These are phyloP conservation scores for Proterorhinus semilunaris DNA, from an alignment of 2,113 vertebrate genomes.

Conservation along the genomic window DNA sequence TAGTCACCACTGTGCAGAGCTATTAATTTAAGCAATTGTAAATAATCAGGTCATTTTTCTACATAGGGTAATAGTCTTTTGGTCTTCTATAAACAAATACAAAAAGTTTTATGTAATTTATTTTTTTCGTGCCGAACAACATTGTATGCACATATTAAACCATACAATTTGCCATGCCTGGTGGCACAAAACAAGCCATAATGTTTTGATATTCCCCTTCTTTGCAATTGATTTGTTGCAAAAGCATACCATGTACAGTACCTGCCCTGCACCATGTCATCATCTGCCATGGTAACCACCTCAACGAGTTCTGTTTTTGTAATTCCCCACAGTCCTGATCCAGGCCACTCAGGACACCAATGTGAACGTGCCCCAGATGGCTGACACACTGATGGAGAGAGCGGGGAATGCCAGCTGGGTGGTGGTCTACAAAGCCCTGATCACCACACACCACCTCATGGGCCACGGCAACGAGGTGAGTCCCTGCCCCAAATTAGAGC, in stretches of 20 bases:
- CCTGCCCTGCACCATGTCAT: slow-evolving; percentile 4
- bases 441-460: slow-evolving; percentile 98
- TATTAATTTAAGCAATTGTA: no score
- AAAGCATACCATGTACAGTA: background rate
- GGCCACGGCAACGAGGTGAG: slow-evolving; percentile 97
- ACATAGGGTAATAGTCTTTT: no score
- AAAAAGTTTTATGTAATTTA: no score
- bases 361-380: slow-evolving; percentile 96
- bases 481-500: background rate
- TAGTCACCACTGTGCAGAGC: background rate
- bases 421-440: slow-evolving; percentile 98
- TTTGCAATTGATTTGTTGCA: background rate
- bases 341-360: slow-evolving; percentile 97
- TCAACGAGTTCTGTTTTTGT: slow-evolving; percentile 15
- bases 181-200: background rate
- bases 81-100: no score
- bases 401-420: slow-evolving; percentile 98
- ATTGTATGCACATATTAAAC: no score
- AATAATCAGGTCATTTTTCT: no score
- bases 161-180: no score
- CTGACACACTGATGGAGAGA: slow-evolving; percentile 96
- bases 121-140: no score
- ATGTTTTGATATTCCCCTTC: background rate
- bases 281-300: slow-evolving; percentile 20
- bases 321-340: slow-evolving; percentile 85